These are phyloP conservation scores for Pantherophis alleghaniensis DNA, from an alignment of 2,797 vertebrate genomes.

Conservation along the genomic window DNA sequence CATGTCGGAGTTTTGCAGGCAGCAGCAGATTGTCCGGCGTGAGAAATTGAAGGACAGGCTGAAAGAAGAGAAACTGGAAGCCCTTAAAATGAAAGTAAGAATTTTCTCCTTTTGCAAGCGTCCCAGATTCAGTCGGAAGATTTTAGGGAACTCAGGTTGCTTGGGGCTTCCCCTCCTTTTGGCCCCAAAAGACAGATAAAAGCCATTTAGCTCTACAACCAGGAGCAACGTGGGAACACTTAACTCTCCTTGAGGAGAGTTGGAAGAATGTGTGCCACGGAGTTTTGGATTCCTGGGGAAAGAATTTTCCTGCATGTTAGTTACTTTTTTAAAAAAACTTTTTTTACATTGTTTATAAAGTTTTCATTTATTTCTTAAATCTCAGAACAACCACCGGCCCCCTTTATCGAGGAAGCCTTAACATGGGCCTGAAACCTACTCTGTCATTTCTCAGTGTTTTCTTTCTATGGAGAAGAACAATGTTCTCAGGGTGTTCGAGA, in stretches of 20 bases:
- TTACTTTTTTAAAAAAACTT: background rate
- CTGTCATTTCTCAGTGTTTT: background rate
- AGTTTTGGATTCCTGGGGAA: background rate
- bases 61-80: conserved; percentile 89
- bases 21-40: conserved; percentile 79
- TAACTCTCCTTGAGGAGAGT: background rate
- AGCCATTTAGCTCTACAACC: background rate
- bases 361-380: background rate
- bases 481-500: background rate
- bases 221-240: background rate
- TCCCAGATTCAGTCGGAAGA: background rate
- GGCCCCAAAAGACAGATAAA: background rate
- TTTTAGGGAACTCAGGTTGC: background rate
- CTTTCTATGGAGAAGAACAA: background rate
- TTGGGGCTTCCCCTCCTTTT: background rate
- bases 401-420: background rate
- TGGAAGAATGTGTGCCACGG: background rate
- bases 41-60: conserved; percentile 86
- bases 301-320: background rate
- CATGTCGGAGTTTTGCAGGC: conserved; percentile 85
- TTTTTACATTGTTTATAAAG: background rate
- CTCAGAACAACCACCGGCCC: background rate
- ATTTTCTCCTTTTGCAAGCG: background rate
- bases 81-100: conserved; percentile 83
- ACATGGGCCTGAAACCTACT: background rate